Evolutionary conservation across 2,797 vertebrate genomes (phyloP), one percentile per base, ranked within the genome.

Genomic region (Sebastiscus tertius): DNA sequence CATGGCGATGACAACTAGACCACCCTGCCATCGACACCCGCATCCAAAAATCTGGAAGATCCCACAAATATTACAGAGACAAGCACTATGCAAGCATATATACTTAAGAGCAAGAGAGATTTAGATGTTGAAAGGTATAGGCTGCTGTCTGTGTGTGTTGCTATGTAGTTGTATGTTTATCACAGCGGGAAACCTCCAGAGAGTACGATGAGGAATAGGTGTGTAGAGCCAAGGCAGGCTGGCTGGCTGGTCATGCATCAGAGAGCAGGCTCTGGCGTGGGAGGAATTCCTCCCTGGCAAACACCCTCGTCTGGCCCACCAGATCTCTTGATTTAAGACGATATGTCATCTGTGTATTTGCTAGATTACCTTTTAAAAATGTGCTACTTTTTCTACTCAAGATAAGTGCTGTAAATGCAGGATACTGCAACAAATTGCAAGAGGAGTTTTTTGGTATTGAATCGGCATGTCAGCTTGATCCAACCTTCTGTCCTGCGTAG

Each of bases 111-210:
- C 34, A 24, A 27, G 67, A 64, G 33, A 83, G 79, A 84, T 80
- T 87, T 75, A 80, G 31, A 84, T 60, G 63, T 75, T 71, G 72
- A 83, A 83, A 82, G 72, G 64, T 60, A 56, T 18, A 5, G 24
- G 11, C 76, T 54, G 68, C 61, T 69, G 79, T 85, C 31, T 82
- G 64, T 72, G 39, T 82, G 81, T 77, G 85, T 84, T 86, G 82
- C 82, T 84, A 63, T 82, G 87, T 79, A 34, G 49, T 67, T 77
- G 75, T 75, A 22, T 89, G 83, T 89, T 91, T 89, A 88, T 80
- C 74, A n/a, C 55, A 5, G 69, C 9, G 3, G 74, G 63, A 77
- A 59, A 33, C 27, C 75, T 82, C 76, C 5, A 12, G 82, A 77
- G 69, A 66, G 59, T 6, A 54, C 6, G 42, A 78, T 77, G 80